These are phyloP conservation scores for Numenius arquata DNA, from an alignment of 2,113 vertebrate genomes.

Conservation along the genomic window DNA sequence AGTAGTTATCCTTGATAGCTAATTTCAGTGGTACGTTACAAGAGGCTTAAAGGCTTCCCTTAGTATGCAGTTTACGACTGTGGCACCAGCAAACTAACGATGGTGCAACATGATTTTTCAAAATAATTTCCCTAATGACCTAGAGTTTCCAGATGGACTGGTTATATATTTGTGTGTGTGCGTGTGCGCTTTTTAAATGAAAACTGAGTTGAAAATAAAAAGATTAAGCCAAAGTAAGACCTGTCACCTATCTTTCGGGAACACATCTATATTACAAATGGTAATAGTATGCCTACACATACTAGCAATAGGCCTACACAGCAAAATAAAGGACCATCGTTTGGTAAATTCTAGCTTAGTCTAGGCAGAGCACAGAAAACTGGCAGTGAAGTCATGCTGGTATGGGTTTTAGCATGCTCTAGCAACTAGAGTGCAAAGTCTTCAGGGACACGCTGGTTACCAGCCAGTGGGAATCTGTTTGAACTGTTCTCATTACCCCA, in stretches of 20 bases:
- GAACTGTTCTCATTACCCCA: neutral
- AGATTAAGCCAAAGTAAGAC: neutral
- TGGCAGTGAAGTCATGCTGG: neutral
- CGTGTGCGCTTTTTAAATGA: neutral
- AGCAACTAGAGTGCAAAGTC: neutral
- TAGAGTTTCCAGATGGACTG: neutral
- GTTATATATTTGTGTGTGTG: neutral
- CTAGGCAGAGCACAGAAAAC: neutral
- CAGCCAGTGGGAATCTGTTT: neutral
- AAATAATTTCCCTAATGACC: neutral
- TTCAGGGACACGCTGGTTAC: neutral
- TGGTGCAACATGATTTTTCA: neutral
- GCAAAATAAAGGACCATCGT: neutral
- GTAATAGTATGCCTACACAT: neutral
- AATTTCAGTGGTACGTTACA: neutral
- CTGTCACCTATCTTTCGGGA: neutral
- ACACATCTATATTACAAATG: neutral
- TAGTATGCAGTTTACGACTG: neutral
- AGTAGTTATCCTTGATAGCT: neutral
- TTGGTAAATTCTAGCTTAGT: neutral
- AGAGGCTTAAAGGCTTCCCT: neutral
- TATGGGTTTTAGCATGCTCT: neutral
- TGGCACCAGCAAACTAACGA: neutral
- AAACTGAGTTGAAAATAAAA: neutral
- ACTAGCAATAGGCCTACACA: neutral